Evolutionary conservation across 1,140 invertebrate genomes (phyloP).

Genomic region (Tetramorium alpestre): DNA sequence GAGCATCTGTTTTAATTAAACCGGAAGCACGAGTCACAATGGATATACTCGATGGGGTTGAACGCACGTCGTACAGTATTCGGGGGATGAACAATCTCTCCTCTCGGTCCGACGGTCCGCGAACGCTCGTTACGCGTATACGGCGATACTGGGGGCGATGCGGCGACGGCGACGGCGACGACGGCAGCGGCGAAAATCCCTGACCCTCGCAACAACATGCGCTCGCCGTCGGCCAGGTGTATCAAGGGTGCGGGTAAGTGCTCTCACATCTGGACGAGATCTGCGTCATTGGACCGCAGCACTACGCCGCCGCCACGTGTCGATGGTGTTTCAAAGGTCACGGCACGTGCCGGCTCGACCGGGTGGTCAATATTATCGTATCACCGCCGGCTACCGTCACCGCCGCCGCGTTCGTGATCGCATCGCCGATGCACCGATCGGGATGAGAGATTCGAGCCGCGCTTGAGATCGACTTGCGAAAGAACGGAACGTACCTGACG

Average conservation of each 20-base stretch:
- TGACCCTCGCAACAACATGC: constrained; percentile 61
- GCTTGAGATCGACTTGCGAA: not conserved
- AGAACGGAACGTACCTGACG: constrained; percentile 4
- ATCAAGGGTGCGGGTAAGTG: not conserved
- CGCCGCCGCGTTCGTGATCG: constrained; percentile 1
- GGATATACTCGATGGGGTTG: constrained; percentile 14
- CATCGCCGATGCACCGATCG: not conserved
- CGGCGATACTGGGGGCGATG: not conserved
- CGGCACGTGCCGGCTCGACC: constrained; percentile 42
- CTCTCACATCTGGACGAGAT: constrained; percentile 34
- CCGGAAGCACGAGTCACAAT: constrained; percentile 6
- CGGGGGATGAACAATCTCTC: constrained; percentile 1
- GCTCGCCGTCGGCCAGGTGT: constrained; percentile 18
- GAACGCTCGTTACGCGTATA: constrained; percentile 36
- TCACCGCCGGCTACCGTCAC: not conserved
- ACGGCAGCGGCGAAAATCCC: constrained; percentile 12
- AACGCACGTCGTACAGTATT: constrained; percentile 1
- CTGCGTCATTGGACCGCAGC: constrained; percentile 13
- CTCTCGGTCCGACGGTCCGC: constrained; percentile 40
- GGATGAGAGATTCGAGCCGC: constrained; percentile 12
- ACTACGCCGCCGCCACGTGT: constrained; percentile 46
- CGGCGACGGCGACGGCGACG: not conserved
- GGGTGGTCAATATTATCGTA: constrained; percentile 45
- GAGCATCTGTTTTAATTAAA: constrained; percentile 30
- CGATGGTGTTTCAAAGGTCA: constrained; percentile 60